Evolutionary conservation across 2,888 invertebrate species (phyloP).

Genomic region (Adelognathus sp.): DNA sequence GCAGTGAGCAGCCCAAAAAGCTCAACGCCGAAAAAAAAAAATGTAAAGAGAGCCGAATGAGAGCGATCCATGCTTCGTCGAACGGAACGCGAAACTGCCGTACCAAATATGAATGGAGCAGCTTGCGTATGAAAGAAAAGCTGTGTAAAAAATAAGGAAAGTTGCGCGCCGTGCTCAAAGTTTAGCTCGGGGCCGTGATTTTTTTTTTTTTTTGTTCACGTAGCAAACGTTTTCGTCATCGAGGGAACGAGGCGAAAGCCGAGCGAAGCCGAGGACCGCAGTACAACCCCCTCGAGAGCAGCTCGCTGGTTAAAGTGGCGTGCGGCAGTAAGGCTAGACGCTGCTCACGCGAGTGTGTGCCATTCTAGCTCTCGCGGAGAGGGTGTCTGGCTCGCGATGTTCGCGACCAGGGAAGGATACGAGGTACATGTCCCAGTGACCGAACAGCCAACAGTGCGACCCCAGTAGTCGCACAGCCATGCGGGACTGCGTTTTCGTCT

Average conservation of each 20-base stretch:
- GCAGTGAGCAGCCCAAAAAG: too few species aligned
- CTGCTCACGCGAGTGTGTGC: constrained; percentile 5
- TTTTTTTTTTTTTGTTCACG: neutral
- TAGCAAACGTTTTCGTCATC: constrained; percentile 61
- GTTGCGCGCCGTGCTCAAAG: constrained; percentile 1
- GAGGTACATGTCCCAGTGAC: too few species aligned
- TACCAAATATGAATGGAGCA: constrained; percentile 20
- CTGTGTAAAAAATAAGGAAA: constrained; percentile 7
- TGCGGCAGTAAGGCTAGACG: constrained; percentile 30
- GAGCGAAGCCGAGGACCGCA: constrained; percentile 11
- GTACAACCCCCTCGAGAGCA: constrained; percentile 32
- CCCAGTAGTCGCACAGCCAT: too few species aligned
- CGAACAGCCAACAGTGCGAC: too few species aligned
- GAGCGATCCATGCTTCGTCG: neutral
- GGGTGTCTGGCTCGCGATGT: constrained; percentile 2
- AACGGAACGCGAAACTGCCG: neutral
- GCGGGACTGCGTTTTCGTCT: too few species aligned
- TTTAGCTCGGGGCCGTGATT: neutral
- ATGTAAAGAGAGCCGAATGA: neutral
- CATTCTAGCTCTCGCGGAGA: neutral
- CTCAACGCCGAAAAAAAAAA: neutral
- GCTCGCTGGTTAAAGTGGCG: constrained; percentile 41
- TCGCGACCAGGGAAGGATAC: neutral
- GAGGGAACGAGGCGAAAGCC: constrained; percentile 25
- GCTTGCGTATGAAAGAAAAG: neutral